phyloP scores from a whole-genome alignment of 2,113 vertebrate genomes.

The Taurulus bubalis region DNA sequence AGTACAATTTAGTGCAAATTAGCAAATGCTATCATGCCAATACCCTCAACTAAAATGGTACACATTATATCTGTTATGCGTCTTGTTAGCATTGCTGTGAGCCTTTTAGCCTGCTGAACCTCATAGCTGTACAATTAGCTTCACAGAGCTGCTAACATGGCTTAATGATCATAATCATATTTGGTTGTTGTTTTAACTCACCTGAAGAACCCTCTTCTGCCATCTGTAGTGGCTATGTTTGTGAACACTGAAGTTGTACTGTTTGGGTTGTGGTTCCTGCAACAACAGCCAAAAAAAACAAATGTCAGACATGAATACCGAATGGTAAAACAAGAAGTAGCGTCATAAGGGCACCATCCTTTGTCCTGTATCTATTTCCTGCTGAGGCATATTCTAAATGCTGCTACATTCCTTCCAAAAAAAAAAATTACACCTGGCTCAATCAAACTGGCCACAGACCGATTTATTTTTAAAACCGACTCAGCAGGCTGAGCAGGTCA shows the following conservation, averaged over 20 bases:
- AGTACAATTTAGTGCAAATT: neutral
- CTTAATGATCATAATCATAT: neutral
- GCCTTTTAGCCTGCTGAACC: neutral
- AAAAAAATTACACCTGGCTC: neutral
- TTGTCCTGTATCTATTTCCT: slow-evolving; percentile 7
- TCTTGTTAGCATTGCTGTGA: neutral
- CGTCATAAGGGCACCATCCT: neutral
- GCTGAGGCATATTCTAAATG: fast-evolving
- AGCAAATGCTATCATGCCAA: slow-evolving; percentile 15
- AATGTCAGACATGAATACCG: neutral
- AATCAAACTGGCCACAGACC: neutral
- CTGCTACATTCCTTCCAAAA: neutral
- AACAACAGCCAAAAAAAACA: neutral
- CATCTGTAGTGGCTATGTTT: slow-evolving; percentile 84
- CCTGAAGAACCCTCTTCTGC: slow-evolving; percentile 88
- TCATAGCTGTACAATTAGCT: neutral
- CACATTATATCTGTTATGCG: neutral
- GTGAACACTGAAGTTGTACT: slow-evolving; percentile 86
- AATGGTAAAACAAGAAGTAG: neutral
- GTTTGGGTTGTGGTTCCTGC: slow-evolving; percentile 68
- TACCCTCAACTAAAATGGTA: neutral
- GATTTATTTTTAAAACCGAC: slow-evolving; percentile 9
- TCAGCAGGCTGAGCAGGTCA: slow-evolving; percentile 41
- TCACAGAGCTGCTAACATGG: neutral
- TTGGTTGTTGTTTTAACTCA: slow-evolving; percentile 48